These are phyloP conservation scores for Hetaerina americana DNA, from an alignment of 1,140 invertebrate genomes.

Conservation along the genomic window DNA sequence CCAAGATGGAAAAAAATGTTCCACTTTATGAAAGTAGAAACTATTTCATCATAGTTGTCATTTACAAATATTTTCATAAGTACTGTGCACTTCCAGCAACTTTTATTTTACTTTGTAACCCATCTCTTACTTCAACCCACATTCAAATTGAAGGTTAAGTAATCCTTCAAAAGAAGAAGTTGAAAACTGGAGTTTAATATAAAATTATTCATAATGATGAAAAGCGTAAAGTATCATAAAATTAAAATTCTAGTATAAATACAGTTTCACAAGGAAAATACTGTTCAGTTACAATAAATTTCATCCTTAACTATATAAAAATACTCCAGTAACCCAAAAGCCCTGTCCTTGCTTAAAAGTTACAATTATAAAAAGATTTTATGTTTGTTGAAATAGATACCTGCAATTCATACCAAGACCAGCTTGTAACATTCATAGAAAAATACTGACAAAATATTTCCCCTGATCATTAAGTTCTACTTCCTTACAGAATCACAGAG, in stretches of 20 bases:
- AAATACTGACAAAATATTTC: conserved; percentile 1
- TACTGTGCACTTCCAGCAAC: no score
- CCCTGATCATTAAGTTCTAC: not conserved
- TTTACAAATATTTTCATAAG: no score
- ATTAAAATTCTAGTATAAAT: not conserved
- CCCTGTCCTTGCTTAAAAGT: not conserved
- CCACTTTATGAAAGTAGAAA: no score
- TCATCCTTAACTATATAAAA: not conserved
- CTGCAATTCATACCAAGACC: not conserved
- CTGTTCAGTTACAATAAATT: not conserved
- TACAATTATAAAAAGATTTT: not conserved
- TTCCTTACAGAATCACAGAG: not conserved
- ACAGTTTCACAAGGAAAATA: not conserved
- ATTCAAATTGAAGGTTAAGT: no score
- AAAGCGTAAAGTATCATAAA: not conserved
- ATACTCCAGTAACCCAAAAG: not conserved
- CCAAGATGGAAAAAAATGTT: no score
- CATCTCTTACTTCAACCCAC: no score
- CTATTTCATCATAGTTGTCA: no score
- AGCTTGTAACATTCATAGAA: not conserved
- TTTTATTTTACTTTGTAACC: no score
- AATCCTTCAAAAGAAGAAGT: no score
- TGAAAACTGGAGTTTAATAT: no score
- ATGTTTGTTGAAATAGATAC: not conserved
- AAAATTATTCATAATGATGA: not conserved